Evolutionary conservation across 2,113 vertebrate genomes (phyloP).

Genomic region (Camelus dromedarius): DNA sequence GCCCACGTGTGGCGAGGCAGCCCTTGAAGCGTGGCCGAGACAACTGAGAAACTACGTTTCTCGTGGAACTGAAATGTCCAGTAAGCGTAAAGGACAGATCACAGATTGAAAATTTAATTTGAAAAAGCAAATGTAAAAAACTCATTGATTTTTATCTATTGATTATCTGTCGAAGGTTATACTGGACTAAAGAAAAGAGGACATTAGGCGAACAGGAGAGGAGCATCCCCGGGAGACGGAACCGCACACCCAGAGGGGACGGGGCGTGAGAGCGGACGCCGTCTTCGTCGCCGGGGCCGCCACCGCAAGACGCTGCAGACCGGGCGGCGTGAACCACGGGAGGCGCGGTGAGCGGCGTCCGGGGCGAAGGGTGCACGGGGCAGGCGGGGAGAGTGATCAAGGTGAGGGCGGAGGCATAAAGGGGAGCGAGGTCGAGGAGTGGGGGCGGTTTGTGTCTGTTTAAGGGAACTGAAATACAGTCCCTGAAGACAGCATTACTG

Average conservation of each 20-base stretch:
- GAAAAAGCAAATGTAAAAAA: background rate
- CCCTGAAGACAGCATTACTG: background rate
- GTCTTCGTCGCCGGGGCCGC: too few species aligned
- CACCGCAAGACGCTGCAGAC: rapidly evolving
- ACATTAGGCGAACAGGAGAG: background rate
- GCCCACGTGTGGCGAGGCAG: background rate
- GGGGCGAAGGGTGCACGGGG: too few species aligned
- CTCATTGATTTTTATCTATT: background rate
- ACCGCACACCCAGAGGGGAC: background rate
- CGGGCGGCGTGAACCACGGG: background rate
- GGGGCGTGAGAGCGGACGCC: background rate
- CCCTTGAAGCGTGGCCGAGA: background rate
- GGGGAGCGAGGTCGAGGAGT: background rate
- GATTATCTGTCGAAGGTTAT: background rate
- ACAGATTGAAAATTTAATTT: background rate
- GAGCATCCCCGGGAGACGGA: background rate
- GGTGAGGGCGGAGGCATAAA: too few species aligned
- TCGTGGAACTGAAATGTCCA: background rate
- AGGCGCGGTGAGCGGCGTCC: too few species aligned
- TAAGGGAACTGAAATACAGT: background rate
- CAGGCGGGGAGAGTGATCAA: background rate
- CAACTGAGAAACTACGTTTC: background rate
- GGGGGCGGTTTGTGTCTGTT: background rate
- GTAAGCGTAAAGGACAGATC: background rate
- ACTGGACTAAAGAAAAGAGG: background rate